phyloP scores from a whole-genome alignment of 2,797 vertebrate species.

The Alosa sapidissima region DNA sequence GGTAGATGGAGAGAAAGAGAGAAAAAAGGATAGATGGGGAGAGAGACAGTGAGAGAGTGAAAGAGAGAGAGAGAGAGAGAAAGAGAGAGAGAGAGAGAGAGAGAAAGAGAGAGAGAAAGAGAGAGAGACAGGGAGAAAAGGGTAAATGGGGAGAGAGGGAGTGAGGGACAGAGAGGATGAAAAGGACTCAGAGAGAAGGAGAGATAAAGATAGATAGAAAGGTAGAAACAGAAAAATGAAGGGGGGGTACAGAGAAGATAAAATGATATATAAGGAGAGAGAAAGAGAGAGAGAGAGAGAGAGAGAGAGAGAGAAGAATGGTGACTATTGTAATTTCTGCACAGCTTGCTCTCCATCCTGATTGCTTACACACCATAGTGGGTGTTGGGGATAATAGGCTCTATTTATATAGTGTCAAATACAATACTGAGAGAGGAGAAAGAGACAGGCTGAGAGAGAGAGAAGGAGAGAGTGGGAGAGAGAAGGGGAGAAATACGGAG shows the following conservation, averaged over 20 bases:
- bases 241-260: neutral
- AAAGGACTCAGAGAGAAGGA: neutral
- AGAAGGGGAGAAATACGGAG: neutral
- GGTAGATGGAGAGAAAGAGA: neutral
- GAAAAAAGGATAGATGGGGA: neutral
- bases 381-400: slow-evolving; percentile 71
- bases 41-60: neutral
- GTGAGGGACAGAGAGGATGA: neutral
- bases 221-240: neutral
- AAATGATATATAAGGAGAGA: neutral
- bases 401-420: slow-evolving; percentile 73
- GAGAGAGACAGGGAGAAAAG: neutral
- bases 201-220: neutral
- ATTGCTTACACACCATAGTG: slow-evolving; percentile 74
- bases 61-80: neutral
- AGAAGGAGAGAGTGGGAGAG: neutral
- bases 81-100: neutral
- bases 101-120: neutral
- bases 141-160: neutral
- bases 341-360: slow-evolving; percentile 68
- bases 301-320: slow-evolving; percentile 40
- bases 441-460: neutral
- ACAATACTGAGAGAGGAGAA: slow-evolving; percentile 35
- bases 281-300: slow-evolving; percentile 28
- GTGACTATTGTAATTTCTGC: slow-evolving; percentile 76